Conservation (phyloP, 2,797 vertebrate genomes). For the Thalassophryne amazonica region DNA sequence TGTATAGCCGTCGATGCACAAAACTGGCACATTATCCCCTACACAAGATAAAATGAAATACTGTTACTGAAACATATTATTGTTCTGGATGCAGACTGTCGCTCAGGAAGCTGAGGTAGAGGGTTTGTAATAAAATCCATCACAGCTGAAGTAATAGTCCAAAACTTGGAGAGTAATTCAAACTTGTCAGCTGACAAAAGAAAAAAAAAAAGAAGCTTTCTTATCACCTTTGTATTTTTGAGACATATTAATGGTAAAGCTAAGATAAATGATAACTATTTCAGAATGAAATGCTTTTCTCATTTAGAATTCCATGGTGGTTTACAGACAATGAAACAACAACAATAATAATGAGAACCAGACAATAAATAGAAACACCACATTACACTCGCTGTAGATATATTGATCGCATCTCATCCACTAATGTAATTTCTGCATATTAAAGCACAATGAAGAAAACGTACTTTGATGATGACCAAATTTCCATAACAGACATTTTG, state of each 20-base stretch:
- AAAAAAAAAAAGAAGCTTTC: too few relatives aligned
- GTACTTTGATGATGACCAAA: background rate
- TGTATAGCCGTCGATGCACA: too few relatives aligned
- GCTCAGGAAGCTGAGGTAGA: background rate
- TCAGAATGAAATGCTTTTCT: background rate
- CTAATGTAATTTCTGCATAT: conserved; percentile 5
- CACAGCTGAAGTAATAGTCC: background rate
- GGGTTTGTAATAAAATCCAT: background rate
- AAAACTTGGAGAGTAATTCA: conserved; percentile 7
- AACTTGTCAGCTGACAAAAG: too few relatives aligned
- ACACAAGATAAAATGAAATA: too few relatives aligned
- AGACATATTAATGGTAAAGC: background rate
- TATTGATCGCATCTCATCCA: background rate
- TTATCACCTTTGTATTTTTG: too few relatives aligned
- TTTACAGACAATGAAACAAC: too few relatives aligned
- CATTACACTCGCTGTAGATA: too few relatives aligned
- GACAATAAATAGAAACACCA: background rate
- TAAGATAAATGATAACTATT: background rate
- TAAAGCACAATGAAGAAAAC: conserved; percentile 4
- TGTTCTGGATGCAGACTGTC: too few relatives aligned
- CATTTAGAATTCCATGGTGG: conserved; percentile 5
- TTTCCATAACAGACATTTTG: conserved; percentile 12
- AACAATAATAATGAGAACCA: too few relatives aligned
- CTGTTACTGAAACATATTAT: too few relatives aligned
- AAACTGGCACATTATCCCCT: too few relatives aligned